Evolutionary conservation across 2,113 vertebrate species (phyloP).

Genomic region (Carassius carassius): DNA sequence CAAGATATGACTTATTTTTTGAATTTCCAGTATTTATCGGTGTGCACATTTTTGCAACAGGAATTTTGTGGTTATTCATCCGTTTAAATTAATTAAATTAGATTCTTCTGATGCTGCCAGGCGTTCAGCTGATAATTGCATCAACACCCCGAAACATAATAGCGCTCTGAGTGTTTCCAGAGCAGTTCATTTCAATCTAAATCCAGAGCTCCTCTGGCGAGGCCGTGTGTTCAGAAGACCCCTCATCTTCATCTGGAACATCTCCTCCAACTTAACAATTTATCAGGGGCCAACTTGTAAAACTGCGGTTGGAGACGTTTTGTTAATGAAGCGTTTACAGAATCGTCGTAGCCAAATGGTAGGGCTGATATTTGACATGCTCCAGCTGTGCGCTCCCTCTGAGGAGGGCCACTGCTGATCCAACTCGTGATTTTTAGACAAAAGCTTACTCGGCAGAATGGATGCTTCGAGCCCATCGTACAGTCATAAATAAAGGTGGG

Average conservation of each 20-base stretch:
- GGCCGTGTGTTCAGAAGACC: slow-evolving; percentile 54
- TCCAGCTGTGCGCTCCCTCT: slow-evolving; percentile 32
- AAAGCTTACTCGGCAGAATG: slow-evolving; percentile 68
- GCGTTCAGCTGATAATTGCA: slow-evolving; percentile 92
- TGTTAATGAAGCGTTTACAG: slow-evolving; percentile 48
- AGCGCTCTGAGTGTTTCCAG: slow-evolving; percentile 77
- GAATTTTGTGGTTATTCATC: slow-evolving; percentile 83
- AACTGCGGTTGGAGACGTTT: slow-evolving; percentile 47
- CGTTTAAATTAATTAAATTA: slow-evolving; percentile 92
- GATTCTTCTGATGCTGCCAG: slow-evolving; percentile 87
- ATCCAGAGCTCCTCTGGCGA: slow-evolving; percentile 66
- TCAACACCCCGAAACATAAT: slow-evolving; percentile 89
- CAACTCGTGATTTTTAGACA: slow-evolving; percentile 41
- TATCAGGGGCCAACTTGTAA: slow-evolving; percentile 53
- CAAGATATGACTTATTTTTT: slow-evolving; percentile 8
- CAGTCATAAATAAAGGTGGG: slow-evolving; percentile 79
- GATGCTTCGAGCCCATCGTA: slow-evolving; percentile 26
- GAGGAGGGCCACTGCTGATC: background rate
- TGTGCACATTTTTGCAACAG: slow-evolving; percentile 80
- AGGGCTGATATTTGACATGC: slow-evolving; percentile 46
- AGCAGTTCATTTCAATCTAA: slow-evolving; percentile 83
- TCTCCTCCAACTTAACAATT: slow-evolving; percentile 39
- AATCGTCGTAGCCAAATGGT: slow-evolving; percentile 30
- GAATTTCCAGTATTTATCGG: slow-evolving; percentile 55
- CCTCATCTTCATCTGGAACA: slow-evolving; percentile 48